phyloP scores from a whole-genome alignment of 2,113 vertebrate species.

The Cheilinus undulatus region DNA sequence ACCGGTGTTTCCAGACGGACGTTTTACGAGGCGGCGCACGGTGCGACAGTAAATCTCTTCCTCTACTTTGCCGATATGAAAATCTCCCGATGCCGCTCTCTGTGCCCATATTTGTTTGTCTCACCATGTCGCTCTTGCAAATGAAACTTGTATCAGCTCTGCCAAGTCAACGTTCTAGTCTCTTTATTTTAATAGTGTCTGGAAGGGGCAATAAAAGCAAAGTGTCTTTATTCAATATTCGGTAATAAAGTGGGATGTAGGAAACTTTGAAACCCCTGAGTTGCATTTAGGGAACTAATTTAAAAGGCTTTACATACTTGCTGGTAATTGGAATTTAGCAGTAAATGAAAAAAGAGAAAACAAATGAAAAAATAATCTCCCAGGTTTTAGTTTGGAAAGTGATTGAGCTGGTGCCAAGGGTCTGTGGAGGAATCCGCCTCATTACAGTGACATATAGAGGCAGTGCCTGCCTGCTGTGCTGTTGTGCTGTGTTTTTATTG shows the following conservation, averaged over 20 bases:
- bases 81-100: constrained; percentile 61
- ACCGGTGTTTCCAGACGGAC: constrained; percentile 92
- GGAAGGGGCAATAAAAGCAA: constrained; percentile 76
- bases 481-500: background rate
- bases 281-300: constrained; percentile 71
- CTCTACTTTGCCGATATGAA: constrained; percentile 75
- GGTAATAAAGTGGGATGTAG: constrained; percentile 69
- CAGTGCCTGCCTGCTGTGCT: background rate
- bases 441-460: background rate
- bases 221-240: constrained; percentile 75
- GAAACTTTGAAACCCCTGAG: constrained; percentile 72
- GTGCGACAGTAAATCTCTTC: constrained; percentile 86
- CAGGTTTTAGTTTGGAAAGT: constrained; percentile 26
- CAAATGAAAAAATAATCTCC: constrained; percentile 35
- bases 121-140: constrained; percentile 53
- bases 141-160: constrained; percentile 54
- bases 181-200: constrained; percentile 81
- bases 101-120: constrained; percentile 71
- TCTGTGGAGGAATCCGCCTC: constrained; percentile 7
- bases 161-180: constrained; percentile 76
- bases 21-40: constrained; percentile 89
- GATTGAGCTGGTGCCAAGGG: constrained; percentile 15
- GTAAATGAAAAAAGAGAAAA: constrained; percentile 56
- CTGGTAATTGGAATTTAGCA: constrained; percentile 67
- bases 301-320: constrained; percentile 63